Conservation (phyloP, 2,888 invertebrate species). For the Octodonta nipae region DNA sequence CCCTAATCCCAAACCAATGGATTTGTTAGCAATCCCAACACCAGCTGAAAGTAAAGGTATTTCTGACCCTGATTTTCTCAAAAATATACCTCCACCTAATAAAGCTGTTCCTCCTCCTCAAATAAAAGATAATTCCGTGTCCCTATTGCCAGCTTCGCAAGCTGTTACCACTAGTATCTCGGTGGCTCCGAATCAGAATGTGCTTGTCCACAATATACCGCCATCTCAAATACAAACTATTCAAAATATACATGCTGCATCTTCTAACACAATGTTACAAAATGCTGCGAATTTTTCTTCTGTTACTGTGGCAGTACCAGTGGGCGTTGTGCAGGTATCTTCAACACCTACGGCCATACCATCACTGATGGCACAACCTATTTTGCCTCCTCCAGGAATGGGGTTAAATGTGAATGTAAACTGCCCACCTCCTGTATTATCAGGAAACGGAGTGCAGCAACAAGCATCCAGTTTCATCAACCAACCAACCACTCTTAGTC, state of each 20-base stretch:
- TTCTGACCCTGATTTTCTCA: constrained; percentile 32
- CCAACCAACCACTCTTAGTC: constrained; percentile 28
- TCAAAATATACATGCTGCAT: constrained; percentile 8
- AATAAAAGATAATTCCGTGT: constrained; percentile 19
- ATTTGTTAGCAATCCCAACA: constrained; percentile 43
- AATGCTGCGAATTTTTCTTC: constrained; percentile 14
- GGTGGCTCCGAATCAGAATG: constrained; percentile 18
- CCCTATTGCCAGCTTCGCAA: constrained; percentile 8
- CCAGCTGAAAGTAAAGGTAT: constrained; percentile 30
- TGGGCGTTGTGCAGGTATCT: constrained; percentile 19
- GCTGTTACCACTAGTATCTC: constrained; percentile 10
- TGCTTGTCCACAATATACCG: constrained; percentile 23
- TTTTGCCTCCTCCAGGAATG: constrained; percentile 31
- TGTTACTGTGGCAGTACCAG: constrained; percentile 21
- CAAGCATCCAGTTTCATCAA: constrained; percentile 24
- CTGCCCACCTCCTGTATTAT: constrained; percentile 15
- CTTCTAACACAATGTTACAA: constrained; percentile 8
- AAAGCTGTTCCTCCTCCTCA: constrained; percentile 34
- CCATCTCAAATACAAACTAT: constrained; percentile 12
- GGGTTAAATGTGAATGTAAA: constrained; percentile 18
- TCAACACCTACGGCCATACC: constrained; percentile 26
- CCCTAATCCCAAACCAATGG: constrained; percentile 48
- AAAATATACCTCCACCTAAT: constrained; percentile 36
- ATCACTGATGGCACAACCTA: constrained; percentile 33
- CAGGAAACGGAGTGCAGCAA: constrained; percentile 13